These are phyloP conservation scores for Irena cyanogastra DNA, from an alignment of 2,113 vertebrate genomes.

Conservation along the genomic window DNA sequence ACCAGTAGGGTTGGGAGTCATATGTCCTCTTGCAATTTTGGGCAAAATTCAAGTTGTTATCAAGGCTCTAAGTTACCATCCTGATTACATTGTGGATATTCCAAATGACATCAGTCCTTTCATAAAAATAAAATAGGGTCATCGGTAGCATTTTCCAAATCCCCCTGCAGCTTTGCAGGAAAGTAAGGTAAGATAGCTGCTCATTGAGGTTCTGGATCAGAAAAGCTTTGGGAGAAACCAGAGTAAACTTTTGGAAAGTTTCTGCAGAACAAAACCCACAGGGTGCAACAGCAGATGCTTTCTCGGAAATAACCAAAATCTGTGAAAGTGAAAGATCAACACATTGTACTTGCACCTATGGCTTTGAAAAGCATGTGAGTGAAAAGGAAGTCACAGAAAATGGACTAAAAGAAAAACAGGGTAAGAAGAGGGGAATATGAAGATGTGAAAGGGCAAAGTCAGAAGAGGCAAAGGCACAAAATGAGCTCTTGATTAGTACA, in stretches of 20 bases:
- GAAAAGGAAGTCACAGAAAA: constrained; percentile 39
- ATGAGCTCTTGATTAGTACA: constrained; percentile 58
- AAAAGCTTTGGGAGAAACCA: neutral
- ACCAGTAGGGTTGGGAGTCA: neutral
- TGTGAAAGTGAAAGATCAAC: constrained; percentile 28
- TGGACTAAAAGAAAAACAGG: constrained; percentile 35
- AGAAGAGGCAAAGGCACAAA: constrained; percentile 40
- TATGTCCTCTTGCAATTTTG: neutral
- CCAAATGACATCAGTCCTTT: neutral
- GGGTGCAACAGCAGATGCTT: neutral
- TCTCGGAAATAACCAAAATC: neutral
- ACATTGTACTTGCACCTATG: neutral
- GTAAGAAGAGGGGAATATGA: neutral
- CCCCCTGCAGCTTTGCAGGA: neutral
- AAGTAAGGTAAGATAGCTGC: neutral
- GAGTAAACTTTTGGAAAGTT: neutral
- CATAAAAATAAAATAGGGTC: neutral
- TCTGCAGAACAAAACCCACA: neutral
- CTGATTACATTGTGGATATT: neutral
- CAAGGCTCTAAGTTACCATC: neutral
- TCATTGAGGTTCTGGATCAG: neutral
- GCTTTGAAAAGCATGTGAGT: constrained; percentile 11
- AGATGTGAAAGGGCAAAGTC: constrained; percentile 41
- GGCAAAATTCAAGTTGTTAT: constrained; percentile 21
- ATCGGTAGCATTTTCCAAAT: neutral